Percentiles rank a stretch among this genome's conserved stretches.
phyloP scores from a whole-genome alignment of 2,888 invertebrate genomes.

The Entomobrya proxima region DNA sequence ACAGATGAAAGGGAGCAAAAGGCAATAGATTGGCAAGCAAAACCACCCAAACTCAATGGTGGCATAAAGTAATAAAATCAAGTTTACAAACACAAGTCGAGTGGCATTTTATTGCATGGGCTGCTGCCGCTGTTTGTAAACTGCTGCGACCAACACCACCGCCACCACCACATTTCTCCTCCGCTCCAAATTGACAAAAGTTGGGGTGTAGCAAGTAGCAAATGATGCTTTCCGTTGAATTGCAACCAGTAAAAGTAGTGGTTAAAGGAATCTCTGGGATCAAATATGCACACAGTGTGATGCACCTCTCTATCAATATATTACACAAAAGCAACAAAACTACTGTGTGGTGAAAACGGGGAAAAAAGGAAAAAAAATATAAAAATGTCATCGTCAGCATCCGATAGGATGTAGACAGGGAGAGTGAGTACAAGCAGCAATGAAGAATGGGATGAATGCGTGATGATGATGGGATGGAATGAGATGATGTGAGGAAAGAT shows the following conservation, averaged over 20 bases:
- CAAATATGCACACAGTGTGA: too few relatives aligned
- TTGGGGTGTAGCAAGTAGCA: too few relatives aligned
- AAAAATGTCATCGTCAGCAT: constrained; percentile 24
- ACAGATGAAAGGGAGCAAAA: neutral
- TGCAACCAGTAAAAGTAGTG: too few relatives aligned
- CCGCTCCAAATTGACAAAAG: too few relatives aligned
- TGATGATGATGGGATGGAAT: neutral
- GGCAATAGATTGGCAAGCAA: neutral
- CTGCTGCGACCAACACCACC: too few relatives aligned
- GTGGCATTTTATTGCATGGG: constrained; percentile 4
- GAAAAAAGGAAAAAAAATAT: neutral
- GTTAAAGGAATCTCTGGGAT: too few relatives aligned
- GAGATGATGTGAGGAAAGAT: constrained; percentile 2
- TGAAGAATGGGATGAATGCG: neutral
- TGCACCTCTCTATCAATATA: too few relatives aligned
- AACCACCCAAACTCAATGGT: neutral
- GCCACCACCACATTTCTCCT: too few relatives aligned
- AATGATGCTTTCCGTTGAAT: too few relatives aligned
- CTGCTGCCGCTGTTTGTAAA: too few relatives aligned
- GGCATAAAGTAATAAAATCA: constrained; percentile 7
- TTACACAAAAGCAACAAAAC: neutral
- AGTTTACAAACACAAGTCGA: constrained; percentile 22
- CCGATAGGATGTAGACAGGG: neutral
- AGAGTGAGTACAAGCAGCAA: neutral
- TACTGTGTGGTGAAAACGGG: neutral